A percentile compares a stretch with the other conserved stretches of the same genome.
These are phyloP conservation scores for Picathartes gymnocephalus DNA, from an alignment of 2,113 vertebrate genomes.

Conservation along the genomic window DNA sequence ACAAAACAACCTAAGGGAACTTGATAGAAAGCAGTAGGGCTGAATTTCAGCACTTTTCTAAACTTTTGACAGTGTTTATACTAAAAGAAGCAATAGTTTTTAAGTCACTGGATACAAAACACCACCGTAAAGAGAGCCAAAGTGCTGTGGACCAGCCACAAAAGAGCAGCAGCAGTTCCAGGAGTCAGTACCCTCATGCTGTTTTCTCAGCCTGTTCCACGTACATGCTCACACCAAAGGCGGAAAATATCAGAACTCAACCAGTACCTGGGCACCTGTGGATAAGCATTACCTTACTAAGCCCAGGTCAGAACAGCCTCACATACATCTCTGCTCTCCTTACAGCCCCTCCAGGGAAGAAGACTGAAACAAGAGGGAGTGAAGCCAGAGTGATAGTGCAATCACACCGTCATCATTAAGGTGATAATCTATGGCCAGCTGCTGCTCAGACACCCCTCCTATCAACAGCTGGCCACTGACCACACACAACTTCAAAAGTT, in stretches of 20 bases:
- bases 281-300: not conserved
- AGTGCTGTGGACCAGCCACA: not conserved
- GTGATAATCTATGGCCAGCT: not conserved
- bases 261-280: not conserved
- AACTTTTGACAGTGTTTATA: not conserved
- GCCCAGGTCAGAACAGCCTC: not conserved
- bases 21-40: not conserved
- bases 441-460: not conserved
- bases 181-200: not conserved
- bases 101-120: no score
- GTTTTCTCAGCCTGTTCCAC: not conserved
- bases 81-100: not conserved
- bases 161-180: not conserved
- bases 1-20: not conserved
- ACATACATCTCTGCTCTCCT: rapidly evolving
- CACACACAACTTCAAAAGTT: not conserved
- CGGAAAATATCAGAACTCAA: rapidly evolving
- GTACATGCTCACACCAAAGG: rapidly evolving
- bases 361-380: not conserved
- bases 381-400: not conserved
- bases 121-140: rapidly evolving
- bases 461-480: not conserved
- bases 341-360: not conserved
- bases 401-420: not conserved
- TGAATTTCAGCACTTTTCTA: not conserved